These are phyloP conservation scores for Heterotis niloticus DNA, from an alignment of 2,113 vertebrate species.

Conservation along the genomic window DNA sequence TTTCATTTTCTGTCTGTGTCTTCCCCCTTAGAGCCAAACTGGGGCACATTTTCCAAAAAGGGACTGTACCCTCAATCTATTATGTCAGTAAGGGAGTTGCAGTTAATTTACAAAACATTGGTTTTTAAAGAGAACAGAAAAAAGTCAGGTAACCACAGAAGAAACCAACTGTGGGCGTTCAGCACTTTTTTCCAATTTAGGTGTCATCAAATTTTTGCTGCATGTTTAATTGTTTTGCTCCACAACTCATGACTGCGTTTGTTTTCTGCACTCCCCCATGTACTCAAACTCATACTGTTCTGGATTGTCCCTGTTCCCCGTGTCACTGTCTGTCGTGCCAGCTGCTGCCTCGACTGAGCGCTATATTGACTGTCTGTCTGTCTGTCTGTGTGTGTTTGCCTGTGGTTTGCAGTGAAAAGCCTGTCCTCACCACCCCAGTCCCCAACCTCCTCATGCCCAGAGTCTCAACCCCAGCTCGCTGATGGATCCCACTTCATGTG, in stretches of 20 bases:
- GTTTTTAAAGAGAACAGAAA: too few species aligned
- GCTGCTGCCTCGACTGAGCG: background rate
- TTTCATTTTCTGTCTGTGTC: too few species aligned
- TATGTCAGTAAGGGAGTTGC: too few species aligned
- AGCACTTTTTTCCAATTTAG: background rate
- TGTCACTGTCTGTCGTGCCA: background rate
- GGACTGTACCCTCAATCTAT: too few species aligned
- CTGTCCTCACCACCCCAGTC: conserved; percentile 60
- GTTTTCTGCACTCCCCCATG: background rate
- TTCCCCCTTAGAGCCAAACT: too few species aligned
- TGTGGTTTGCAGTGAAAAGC: conserved; percentile 60
- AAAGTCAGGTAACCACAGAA: too few species aligned
- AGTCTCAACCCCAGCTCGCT: conserved; percentile 64
- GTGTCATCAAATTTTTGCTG: background rate
- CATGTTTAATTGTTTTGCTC: background rate
- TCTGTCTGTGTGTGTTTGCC: background rate
- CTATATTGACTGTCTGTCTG: background rate
- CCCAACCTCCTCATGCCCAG: conserved; percentile 52
- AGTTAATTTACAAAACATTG: background rate
- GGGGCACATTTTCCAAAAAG: too few species aligned
- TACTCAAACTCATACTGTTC: background rate
- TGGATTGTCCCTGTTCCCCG: background rate
- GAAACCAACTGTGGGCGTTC: background rate
- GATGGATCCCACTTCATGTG: conserved; percentile 77
- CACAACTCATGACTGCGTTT: background rate